Evolutionary conservation across 2,113 vertebrate genomes (phyloP), one percentile per base, ranked within the genome.

Genomic region (Potamarius usumacintae): DNA sequence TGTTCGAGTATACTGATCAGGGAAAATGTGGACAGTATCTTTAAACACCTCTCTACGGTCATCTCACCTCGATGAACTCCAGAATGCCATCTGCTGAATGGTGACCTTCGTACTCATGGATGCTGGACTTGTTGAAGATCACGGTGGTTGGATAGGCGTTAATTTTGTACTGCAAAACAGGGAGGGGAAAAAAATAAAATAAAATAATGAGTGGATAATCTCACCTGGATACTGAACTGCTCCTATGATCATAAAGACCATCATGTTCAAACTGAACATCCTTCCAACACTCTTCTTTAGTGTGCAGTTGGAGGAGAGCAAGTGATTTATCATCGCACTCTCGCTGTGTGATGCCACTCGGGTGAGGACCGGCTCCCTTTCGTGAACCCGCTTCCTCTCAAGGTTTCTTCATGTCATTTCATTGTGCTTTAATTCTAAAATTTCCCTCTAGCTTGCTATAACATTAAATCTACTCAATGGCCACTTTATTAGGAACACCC

Each of bases 121-220:
- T 89, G 77, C 93, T 96, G 74, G 98, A 98, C 83, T 98, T 97
- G 86, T 99, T 99, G 90, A 99, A 98, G 74, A 99, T 96, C 7
- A 99, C 95, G 0, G 98, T 99, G 52, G 98, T 99, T 86, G 98
- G 98, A 90, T 99, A 99, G n/a, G 97, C 97, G 86, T 97, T 96
- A 87, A 99, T 97, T 55, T 99, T 97, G 92, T 99, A 97, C 98
- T 99, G 92, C 91, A 90, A 91, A 82, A 90, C 20, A 88, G 1
- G 60, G 83, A 53, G 48, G 2, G 55, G 42, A 42, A 42, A 2
- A 57, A 2, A 12, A 58, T 5, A 77, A 22, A 15, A n/a, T 6
- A 27, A 42, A n/a, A 50, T 78, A 7, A 30, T 85, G 63, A n/a
- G 4, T 0, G 7, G 20, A 57, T 27, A 53, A 53, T 22, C 20